A percentile compares a stretch with the other conserved stretches of the same genome.
Conservation (phyloP, 1,140 invertebrate genomes). For the Gerris buenoi region DNA sequence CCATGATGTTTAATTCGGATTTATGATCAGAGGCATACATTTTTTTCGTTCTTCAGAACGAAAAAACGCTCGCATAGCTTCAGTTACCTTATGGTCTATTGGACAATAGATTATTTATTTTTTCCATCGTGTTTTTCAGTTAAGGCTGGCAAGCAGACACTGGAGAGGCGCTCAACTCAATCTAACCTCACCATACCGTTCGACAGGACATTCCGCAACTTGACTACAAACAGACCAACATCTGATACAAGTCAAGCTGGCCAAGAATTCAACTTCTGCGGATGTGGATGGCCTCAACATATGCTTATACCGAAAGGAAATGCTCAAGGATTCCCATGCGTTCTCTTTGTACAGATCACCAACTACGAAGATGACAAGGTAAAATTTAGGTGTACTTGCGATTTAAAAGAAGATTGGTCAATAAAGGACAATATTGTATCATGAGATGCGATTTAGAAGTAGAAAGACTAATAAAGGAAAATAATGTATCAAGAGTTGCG, state of each 20-base stretch:
- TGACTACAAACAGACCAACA: slow-evolving; percentile 30
- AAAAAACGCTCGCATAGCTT: too few species aligned
- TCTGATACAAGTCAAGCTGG: slow-evolving; percentile 24
- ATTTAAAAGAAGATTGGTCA: too few species aligned
- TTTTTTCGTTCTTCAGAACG: too few species aligned
- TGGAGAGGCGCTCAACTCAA: slow-evolving; percentile 37
- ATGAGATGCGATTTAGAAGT: too few species aligned
- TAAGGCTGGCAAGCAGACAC: slow-evolving; percentile 36
- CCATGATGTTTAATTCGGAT: too few species aligned
- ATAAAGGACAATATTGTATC: too few species aligned
- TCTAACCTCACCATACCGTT: slow-evolving; percentile 50
- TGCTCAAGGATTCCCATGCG: slow-evolving; percentile 44
- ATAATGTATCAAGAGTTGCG: too few species aligned
- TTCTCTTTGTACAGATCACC: slow-evolving; percentile 67
- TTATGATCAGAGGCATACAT: too few species aligned
- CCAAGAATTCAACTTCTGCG: slow-evolving; percentile 51
- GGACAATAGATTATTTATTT: too few species aligned
- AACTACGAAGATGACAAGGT: slow-evolving; percentile 54
- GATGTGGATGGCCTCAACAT: slow-evolving; percentile 76
- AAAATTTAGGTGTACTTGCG: too few species aligned
- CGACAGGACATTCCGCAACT: slow-evolving; percentile 43
- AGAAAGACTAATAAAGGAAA: too few species aligned
- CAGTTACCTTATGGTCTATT: too few species aligned
- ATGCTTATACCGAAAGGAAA: slow-evolving; percentile 63
- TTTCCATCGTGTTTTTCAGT: slow-evolving; percentile 33